phyloP scores from a whole-genome alignment of 2,113 vertebrate species.

The Urocynchramus pylzowi region DNA sequence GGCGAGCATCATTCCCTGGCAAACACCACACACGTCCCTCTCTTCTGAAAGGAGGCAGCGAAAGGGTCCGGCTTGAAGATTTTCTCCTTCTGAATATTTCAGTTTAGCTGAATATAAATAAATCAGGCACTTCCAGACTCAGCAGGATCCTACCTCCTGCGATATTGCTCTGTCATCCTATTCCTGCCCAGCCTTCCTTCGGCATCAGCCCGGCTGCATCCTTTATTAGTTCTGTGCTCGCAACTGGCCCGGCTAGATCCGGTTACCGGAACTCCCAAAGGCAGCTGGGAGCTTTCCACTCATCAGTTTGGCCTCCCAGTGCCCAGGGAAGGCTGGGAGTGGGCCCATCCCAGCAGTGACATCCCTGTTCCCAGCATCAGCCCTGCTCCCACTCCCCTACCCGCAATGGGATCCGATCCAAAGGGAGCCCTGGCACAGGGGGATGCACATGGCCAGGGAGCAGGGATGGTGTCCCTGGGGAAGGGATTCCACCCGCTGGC shows the following conservation, averaged over 20 bases:
- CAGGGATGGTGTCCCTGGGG: background rate
- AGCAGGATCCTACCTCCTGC: conserved; percentile 42
- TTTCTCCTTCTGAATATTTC: conserved; percentile 32
- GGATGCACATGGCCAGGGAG: accelerated
- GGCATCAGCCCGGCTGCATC: background rate
- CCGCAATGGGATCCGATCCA: accelerated
- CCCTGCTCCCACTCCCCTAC: accelerated
- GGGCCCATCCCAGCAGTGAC: background rate
- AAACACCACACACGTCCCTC: background rate
- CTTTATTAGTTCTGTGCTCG: background rate
- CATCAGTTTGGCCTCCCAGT: background rate
- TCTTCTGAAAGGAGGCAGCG: background rate
- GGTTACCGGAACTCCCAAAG: background rate
- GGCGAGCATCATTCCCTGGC: accelerated
- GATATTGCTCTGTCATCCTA: conserved; percentile 59
- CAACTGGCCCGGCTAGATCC: background rate
- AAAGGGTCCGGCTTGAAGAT: background rate
- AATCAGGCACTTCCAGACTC: conserved; percentile 39
- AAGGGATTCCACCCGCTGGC: background rate
- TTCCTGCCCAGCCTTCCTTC: conserved; percentile 19
- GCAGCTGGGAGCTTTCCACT: background rate
- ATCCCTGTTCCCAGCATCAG: background rate
- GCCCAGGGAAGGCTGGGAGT: background rate
- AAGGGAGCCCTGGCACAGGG: background rate
- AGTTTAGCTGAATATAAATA: conserved; percentile 40